Percentiles rank a stretch among this genome's conserved stretches.
These are phyloP conservation scores for Zaprionus lachaisei DNA, from an alignment of 1,140 invertebrate species.

Conservation along the genomic window DNA sequence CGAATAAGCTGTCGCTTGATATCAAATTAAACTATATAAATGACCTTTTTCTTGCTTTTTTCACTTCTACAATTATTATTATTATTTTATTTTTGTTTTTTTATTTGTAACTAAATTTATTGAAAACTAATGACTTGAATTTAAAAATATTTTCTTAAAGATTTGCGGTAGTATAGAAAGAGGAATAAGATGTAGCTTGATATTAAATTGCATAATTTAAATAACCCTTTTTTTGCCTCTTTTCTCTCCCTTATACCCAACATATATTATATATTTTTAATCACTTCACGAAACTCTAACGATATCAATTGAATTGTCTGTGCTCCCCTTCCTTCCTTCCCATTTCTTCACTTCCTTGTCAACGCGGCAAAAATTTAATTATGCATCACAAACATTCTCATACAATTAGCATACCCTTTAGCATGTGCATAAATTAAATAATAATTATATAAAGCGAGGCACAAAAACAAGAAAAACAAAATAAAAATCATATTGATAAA, in stretches of 20 bases:
- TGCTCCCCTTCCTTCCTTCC: not conserved
- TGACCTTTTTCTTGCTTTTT: no score
- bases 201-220: no score
- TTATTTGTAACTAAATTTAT: no score
- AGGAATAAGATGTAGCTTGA: no score
- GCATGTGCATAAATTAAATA: slow-evolving; percentile 6
- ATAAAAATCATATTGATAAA: not conserved
- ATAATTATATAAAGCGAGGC: slow-evolving; percentile 2
- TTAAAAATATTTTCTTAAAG: no score
- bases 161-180: no score
- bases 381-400: not conserved
- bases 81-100: no score
- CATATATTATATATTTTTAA: not conserved
- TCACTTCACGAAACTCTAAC: not conserved
- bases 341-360: not conserved
- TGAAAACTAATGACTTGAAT: no score
- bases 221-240: no score
- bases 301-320: not conserved
- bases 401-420: slow-evolving; percentile 1
- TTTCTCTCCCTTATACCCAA: not conserved
- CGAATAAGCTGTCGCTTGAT: no score
- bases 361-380: not conserved
- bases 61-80: no score
- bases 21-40: no score
- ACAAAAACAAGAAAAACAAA: not conserved